A percentile compares a stretch with the other conserved stretches of the same genome.
Evolutionary conservation across 2,113 vertebrate species (phyloP).

Genomic region (Microtus oregoni): DNA sequence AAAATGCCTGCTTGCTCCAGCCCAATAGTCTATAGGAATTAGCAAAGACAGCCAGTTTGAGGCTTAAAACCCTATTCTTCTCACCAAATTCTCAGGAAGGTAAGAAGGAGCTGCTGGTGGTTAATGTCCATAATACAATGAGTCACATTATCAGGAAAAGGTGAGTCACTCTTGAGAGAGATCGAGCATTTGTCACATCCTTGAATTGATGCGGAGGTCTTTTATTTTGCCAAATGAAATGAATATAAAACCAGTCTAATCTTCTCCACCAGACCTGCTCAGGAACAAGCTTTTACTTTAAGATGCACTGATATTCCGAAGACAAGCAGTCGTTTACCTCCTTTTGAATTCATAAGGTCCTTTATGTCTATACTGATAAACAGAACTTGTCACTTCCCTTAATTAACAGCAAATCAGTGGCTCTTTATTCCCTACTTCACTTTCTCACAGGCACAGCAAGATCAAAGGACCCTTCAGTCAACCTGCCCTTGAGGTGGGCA

Average conservation of each 20-base stretch:
- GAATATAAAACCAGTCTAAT: constrained; percentile 47
- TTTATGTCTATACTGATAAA: constrained; percentile 56
- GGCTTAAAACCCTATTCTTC: neutral
- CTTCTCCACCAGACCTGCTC: constrained; percentile 41
- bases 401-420: constrained; percentile 37
- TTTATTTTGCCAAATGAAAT: constrained; percentile 31
- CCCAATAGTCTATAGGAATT: neutral
- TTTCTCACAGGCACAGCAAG: neutral
- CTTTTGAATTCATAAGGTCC: constrained; percentile 45
- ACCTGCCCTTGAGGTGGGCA: neutral
- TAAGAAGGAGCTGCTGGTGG: neutral
- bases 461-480: neutral
- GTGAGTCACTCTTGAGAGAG: neutral
- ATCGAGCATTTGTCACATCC: neutral
- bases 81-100: neutral
- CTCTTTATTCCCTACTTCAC: neutral
- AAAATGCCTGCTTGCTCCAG: neutral
- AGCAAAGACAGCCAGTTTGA: neutral
- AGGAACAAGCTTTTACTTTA: constrained; percentile 41
- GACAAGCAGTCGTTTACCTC: constrained; percentile 38
- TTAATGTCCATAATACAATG: neutral
- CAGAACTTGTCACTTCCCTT: constrained; percentile 20
- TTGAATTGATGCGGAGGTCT: neutral
- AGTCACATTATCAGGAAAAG: neutral
- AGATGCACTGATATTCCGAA: constrained; percentile 44